Evolutionary conservation across 2,113 vertebrate genomes (phyloP).

Genomic region (Plecturocebus donacophilus): DNA sequence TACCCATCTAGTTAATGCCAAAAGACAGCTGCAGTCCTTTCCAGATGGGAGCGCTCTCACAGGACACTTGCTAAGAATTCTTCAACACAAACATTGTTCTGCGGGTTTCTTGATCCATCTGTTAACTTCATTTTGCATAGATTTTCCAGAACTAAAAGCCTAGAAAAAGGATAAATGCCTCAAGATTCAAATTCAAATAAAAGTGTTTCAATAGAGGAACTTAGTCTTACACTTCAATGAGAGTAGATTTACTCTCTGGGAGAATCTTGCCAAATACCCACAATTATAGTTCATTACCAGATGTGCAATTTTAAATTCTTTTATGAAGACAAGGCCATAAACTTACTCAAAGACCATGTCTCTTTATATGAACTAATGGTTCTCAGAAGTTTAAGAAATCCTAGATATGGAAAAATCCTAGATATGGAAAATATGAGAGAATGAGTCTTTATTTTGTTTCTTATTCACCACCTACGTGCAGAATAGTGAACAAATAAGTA

Average conservation of each 20-base stretch:
- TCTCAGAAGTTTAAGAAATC: slow-evolving; percentile 57
- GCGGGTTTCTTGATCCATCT: background rate
- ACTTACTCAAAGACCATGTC: slow-evolving; percentile 52
- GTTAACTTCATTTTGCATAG: slow-evolving; percentile 27
- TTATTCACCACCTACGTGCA: slow-evolving; percentile 25
- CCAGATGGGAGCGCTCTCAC: background rate
- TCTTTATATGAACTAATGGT: slow-evolving; percentile 23
- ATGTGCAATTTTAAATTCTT: slow-evolving; percentile 38
- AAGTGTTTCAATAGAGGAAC: slow-evolving; percentile 3
- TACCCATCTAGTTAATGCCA: slow-evolving; percentile 58
- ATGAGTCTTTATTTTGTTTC: background rate
- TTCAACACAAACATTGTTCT: background rate
- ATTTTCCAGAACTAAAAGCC: slow-evolving; percentile 49
- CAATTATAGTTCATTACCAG: slow-evolving; percentile 29
- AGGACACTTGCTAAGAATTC: background rate
- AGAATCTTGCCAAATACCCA: slow-evolving; percentile 21
- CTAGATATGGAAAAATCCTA: slow-evolving; percentile 57
- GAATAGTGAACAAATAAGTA: slow-evolving; percentile 59
- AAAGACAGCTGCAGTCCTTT: background rate
- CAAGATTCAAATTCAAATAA: background rate
- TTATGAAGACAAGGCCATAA: slow-evolving; percentile 39
- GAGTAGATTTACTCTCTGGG: background rate
- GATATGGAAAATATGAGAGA: slow-evolving; percentile 57
- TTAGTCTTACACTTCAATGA: background rate
- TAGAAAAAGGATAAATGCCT: fast-evolving